Evolutionary conservation across 2,888 invertebrate genomes (phyloP), one percentile per base, ranked within the genome.

Genomic region (Halictus quadricinctus): DNA sequence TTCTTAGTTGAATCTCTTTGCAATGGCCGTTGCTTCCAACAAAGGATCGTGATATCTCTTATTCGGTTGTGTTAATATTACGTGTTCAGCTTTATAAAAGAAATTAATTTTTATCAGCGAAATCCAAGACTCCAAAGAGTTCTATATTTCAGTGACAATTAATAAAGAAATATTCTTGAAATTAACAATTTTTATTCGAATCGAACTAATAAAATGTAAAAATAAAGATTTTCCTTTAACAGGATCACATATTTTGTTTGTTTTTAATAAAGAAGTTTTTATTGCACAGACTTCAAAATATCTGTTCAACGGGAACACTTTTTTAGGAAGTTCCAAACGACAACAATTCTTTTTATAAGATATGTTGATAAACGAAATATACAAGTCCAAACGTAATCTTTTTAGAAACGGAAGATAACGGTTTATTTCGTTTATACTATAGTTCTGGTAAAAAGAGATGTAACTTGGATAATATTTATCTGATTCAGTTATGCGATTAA

Each of bases 1-100:
- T 72, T 50, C 64, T 46, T 79, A 41, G 29, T 50, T 41, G 13
- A 72, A n/a, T 41, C 81, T 21, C 72, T 21, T 50, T 18, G 18
- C 43, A 15, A 15, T 29, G n/a, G 2, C 43, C 43, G 50, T 2
- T 50, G 64, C 41, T 64, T 64, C n/a, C 41, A 36, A 50, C 50
- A 72, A 41, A 58, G 25, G 2, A 5, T 18, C 4, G 60, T 50
- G 72, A 48, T 36, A 43, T n/a, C 43, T 29, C 0, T 64, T 41
- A 46, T 21, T 79, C 29, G 15, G 21, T 41, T 10, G 12, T 29
- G 1, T 29, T 64, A 29, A 29, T 15, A 18, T 8, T 29, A 2
- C 18, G 2, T 15, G 29, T 64, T 29, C 64, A 15, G 29, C 29
- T 64, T 29, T 18, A 29, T 18, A 70, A 13, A 43, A 12, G 13